Percentiles rank a stretch among this genome's conserved stretches.
Conservation (phyloP, 1,140 invertebrate species). For the Phymorhynchus buccinoides region DNA sequence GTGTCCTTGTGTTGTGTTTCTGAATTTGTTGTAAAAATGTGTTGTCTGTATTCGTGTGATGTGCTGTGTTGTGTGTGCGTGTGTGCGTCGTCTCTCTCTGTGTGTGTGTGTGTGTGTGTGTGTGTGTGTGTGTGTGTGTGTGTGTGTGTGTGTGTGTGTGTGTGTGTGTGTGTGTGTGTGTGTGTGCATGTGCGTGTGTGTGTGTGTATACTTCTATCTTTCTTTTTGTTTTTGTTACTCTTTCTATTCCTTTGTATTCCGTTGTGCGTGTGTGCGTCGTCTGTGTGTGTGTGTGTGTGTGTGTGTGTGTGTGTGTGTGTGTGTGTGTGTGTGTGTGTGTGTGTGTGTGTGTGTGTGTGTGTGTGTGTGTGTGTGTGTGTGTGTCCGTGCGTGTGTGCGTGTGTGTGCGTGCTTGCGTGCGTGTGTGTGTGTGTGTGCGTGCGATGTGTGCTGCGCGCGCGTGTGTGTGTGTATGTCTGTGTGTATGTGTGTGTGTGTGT, state of each 20-base stretch:
- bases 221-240: constrained; percentile 34
- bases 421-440: constrained; percentile 17
- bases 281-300: too few species aligned
- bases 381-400: too few species aligned
- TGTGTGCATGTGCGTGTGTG: background rate
- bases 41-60: background rate
- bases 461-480: constrained; percentile 8
- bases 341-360: too few species aligned
- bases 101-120: constrained; percentile 4
- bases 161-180: constrained; percentile 8
- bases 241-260: too few species aligned
- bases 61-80: background rate
- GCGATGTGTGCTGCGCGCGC: too few species aligned
- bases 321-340: too few species aligned
- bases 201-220: background rate
- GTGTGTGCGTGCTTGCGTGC: constrained; percentile 2
- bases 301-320: too few species aligned
- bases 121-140: constrained; percentile 17
- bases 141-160: background rate
- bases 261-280: too few species aligned
- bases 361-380: too few species aligned
- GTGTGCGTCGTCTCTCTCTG: constrained; percentile 5
- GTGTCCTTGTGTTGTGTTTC: background rate
- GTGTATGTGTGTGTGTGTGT: background rate
- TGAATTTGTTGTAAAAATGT: background rate